These are phyloP conservation scores for Acrobasis suavella DNA, from an alignment of 2,888 invertebrate genomes.

Conservation along the genomic window DNA sequence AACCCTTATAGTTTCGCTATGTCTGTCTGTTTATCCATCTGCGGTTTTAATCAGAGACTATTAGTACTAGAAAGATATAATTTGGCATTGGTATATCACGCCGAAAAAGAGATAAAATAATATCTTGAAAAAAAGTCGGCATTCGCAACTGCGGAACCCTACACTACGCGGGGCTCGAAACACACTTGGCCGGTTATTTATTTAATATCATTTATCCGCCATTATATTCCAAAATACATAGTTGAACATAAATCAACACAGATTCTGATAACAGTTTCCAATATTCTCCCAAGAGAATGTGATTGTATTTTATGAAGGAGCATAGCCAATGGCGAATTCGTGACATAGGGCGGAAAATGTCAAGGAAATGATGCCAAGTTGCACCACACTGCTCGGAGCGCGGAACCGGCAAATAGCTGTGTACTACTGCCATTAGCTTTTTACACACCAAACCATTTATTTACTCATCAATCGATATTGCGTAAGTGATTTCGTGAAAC, in stretches of 20 bases:
- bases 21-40: no score
- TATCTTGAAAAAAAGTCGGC: no score
- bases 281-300: conserved; percentile 12
- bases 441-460: conserved; percentile 11
- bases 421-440: conserved; percentile 15
- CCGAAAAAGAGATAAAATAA: no score
- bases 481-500: conserved; percentile 32
- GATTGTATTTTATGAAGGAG: conserved; percentile 2
- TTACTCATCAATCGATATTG: conserved; percentile 22
- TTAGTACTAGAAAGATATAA: no score
- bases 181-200: no score
- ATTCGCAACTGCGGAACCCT: no score
- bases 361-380: conserved; percentile 31
- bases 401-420: conserved; percentile 17
- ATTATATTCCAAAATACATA: background rate
- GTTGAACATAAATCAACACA: background rate
- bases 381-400: conserved; percentile 21
- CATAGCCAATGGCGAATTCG: conserved; percentile 21
- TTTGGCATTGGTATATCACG: no score
- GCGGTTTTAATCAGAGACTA: no score
- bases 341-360: conserved; percentile 30
- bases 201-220: no score
- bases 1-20: no score
- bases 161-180: no score
- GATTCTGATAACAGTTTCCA: background rate